Base-by-base conservation (phyloP, 2,113 vertebrate species). In the Sterrhoptilus dennistouni region DNA sequence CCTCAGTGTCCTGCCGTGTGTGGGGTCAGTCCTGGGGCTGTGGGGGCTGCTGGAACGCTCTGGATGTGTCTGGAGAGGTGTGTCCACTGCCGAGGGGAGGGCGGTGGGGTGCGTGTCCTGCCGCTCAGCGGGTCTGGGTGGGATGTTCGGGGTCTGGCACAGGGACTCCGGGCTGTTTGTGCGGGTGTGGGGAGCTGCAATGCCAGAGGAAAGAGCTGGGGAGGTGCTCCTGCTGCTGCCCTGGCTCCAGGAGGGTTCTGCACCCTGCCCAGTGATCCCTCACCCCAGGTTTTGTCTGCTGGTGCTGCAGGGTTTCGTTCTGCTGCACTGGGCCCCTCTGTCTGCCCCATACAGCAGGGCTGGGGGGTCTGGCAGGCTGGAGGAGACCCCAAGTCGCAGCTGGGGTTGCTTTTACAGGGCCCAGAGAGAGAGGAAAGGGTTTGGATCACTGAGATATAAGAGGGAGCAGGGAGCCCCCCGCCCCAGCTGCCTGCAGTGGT, bases 21-120 rank as follows among this genome's bases (percentile, higher is more conserved):
- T 0, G 5, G n/a, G 33, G 8, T 17, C 8, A 0, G 42, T 20
- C 5, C 38, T 6, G 44, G 56, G 59, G 33, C 47, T 52, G 44
- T 0, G 0, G 56, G 31, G 53, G 13, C 40, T 28, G 22, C 42
- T 7, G 1, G 29, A 47, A 27, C 1, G 0, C 0, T 0, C 80
- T 28, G 2, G 36, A 1, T n/a, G 90, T 11, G 64, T 45, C 69
- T 11, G 42, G 54, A 40, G n/a, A 52, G 72, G 5, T 1, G 38
- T 36, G 44, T 22, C 78, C 40, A 0, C 0, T 4, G 66, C 1
- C 0, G 12, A 44, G 28, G 24, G 35, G 19, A 44, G 44, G 75
- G 40, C 65, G 29, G 42, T 0, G 0, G 53, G 31, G 14, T 16
- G 4, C 3, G 29, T 14, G 53, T 74, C 54, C 69, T 31, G 69